A percentile compares a stretch with the other conserved stretches of the same genome.
These are phyloP conservation scores for Thunnus maccoyii DNA, from an alignment of 2,113 vertebrate genomes.

Conservation along the genomic window DNA sequence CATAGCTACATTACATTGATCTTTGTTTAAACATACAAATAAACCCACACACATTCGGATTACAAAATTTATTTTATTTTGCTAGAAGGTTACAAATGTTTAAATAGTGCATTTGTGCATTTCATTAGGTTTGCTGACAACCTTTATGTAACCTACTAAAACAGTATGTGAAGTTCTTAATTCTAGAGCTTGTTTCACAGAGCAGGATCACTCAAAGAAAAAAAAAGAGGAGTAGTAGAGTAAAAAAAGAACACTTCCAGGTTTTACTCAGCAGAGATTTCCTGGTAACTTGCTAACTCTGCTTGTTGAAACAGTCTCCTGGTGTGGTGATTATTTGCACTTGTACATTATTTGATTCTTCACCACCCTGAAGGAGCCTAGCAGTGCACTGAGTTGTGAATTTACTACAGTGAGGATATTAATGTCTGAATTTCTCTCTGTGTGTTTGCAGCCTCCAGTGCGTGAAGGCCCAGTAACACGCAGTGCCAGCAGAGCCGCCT, in stretches of 20 bases:
- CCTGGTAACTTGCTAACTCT: not conserved
- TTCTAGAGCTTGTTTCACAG: not conserved
- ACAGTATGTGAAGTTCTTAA: not conserved
- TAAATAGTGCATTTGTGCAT: not conserved
- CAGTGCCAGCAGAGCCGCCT: constrained; percentile 81
- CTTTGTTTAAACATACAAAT: not conserved
- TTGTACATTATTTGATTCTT: constrained; percentile 5
- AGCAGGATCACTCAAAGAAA: not conserved
- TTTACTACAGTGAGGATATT: not conserved
- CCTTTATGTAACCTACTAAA: not conserved
- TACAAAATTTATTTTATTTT: not conserved
- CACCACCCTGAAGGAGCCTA: not conserved
- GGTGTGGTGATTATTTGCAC: constrained; percentile 8
- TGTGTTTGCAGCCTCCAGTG: constrained; percentile 89
- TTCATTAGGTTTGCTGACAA: not conserved
- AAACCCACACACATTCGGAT: not conserved
- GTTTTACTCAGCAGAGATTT: not conserved
- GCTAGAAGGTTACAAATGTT: not conserved
- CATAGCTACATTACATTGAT: not conserved
- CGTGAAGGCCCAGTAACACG: constrained; percentile 75
- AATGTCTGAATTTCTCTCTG: constrained; percentile 21
- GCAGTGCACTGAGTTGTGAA: not conserved
- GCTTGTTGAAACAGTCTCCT: not conserved
- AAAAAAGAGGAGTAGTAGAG: too few relatives aligned
- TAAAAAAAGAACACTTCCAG: constrained; percentile 1